A percentile compares a stretch with the other conserved stretches of the same genome.
phyloP scores from a whole-genome alignment of 2,888 invertebrate species.

The Apotomis turbidana region DNA sequence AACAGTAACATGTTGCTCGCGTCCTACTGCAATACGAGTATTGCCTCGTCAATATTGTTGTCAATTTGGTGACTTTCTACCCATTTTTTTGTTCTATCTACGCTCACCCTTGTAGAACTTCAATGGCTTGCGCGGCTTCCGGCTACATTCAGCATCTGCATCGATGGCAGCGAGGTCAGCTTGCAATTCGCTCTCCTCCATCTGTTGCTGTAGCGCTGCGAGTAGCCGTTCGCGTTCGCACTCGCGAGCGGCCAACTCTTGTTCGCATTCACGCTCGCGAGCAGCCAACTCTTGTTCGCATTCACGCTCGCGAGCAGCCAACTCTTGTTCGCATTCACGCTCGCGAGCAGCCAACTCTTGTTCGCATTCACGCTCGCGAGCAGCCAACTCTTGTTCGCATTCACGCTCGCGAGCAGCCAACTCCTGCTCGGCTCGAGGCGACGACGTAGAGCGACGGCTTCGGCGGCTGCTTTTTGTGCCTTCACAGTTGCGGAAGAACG shows the following conservation, averaged over 20 bases:
- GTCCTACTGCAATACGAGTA: neutral
- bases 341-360: no score
- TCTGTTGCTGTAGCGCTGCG: conserved; percentile 1
- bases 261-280: neutral
- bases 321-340: no score
- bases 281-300: no score
- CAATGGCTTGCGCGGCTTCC: conserved; percentile 3
- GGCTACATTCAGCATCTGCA: conserved; percentile 7
- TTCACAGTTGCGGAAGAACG: neutral
- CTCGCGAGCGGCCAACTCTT: neutral
- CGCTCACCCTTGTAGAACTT: conserved; percentile 3
- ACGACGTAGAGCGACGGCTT: neutral
- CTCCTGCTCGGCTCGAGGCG: conserved; percentile 3
- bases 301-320: no score
- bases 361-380: no score
- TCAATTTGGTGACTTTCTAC: neutral
- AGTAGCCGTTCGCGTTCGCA: conserved; percentile 2
- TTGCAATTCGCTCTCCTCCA: conserved; percentile 7
- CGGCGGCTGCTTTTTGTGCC: no score
- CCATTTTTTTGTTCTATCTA: conserved; percentile 13
- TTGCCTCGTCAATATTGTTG: neutral
- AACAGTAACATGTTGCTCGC: neutral
- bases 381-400: no score
- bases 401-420: neutral
- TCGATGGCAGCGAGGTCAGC: conserved; percentile 12